Base-by-base conservation (phyloP, 2,113 vertebrate genomes). In the Chloropsis cyanopogon region DNA sequence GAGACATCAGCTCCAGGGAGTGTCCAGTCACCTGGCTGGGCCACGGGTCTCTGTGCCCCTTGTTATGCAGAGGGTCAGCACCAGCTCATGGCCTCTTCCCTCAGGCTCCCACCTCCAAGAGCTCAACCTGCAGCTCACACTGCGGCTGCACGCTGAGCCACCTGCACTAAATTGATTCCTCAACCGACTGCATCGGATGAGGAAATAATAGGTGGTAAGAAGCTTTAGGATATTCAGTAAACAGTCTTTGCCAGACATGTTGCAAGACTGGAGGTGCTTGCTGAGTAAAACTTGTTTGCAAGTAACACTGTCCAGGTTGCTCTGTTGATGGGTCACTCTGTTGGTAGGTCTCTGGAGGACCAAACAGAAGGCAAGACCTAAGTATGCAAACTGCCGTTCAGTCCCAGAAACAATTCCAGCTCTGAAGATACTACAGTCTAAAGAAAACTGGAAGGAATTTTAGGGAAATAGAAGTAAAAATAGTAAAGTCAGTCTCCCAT, bases 11-110 rank as follows among this genome's bases (percentile, higher is more conserved):
- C 39, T 53, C 53, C 53, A 25, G 4, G 25, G 42, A 57, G 53
- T 10, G 6, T 12, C 15, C 0, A 0, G 23, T n/a, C 53, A 47
- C 46, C n/a, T 22, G 53, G 21, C 39, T 60, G 53, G 11, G 23
- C 28, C 24, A 18, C 0, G 1, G n/a, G 20, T 52, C 26, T 35
- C 26, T 3, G 4, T 3, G 18, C 18, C 59, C 52, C 31, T 44
- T 21, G 26, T 14, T n/a, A 3, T 21, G 19, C 44, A 59, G 5
- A 57, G 21, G 10, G 14, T 5, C 44, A 33, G 52, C 26, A 42
- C 31, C 52, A 37, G 31, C 6, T 47, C 69, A 29, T 7, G 20
- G 33, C 46, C 46, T 7, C 31, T 35, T 21, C n/a, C 29, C 21
- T 39, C 6, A 1, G 20, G 23, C 23, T 82, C 16, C 46, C 47